Conservation (phyloP, 64 coral and sea anemone genomes). For the Pocillopora verrucosa region DNA sequence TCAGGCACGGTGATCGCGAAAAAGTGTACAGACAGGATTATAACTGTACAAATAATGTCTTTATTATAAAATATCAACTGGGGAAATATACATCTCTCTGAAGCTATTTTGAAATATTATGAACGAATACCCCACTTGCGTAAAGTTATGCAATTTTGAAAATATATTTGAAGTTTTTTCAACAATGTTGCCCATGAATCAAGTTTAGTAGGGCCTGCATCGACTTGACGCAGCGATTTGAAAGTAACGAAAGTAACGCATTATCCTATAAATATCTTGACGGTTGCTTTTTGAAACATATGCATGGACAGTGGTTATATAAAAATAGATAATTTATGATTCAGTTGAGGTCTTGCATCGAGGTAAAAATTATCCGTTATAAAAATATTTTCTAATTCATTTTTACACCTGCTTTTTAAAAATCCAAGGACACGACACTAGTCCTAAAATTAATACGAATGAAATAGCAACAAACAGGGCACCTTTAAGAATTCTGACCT, state of each 20-base stretch:
- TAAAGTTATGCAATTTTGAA: not conserved
- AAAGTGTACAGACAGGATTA: not conserved
- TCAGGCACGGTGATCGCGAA: not conserved
- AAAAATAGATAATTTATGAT: no score
- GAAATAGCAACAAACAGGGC: no score
- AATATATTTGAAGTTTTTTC: not conserved
- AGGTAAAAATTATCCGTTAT: no score
- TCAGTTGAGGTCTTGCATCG: no score
- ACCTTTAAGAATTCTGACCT: no score
- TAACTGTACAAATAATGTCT: not conserved
- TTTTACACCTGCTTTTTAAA: no score
- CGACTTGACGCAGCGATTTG: not conserved
- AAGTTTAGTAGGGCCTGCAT: not conserved
- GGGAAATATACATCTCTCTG: not conserved
- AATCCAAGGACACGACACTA: no score
- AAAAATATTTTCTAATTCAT: no score
- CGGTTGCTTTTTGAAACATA: not conserved
- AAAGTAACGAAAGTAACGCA: not conserved
- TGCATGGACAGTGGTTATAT: not conserved
- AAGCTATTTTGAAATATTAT: not conserved
- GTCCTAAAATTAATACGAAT: no score
- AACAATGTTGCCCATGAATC: no score
- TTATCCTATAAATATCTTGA: not conserved
- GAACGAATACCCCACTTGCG: no score
- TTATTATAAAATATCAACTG: not conserved